Percentiles rank a stretch among this genome's conserved stretches.
Conservation (phyloP, 1,140 invertebrate genomes). For the Plodia interpunctella region DNA sequence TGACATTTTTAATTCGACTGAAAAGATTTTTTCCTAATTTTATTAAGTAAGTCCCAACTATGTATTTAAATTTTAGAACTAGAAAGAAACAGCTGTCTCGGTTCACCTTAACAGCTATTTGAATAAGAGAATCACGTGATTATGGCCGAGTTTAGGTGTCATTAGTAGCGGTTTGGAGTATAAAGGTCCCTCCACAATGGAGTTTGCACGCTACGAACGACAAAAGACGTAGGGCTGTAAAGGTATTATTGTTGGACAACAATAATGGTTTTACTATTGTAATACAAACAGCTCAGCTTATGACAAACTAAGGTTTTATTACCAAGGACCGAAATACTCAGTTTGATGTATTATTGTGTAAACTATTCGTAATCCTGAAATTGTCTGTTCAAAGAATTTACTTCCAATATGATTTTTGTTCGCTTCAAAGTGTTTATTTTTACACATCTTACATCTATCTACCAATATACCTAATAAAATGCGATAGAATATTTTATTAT, state of each 20-base stretch:
- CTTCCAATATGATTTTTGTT: too few species aligned
- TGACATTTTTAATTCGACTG: too few species aligned
- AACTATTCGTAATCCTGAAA: background rate
- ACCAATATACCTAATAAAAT: too few species aligned
- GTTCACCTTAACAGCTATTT: slow-evolving; percentile 30
- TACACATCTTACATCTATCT: too few species aligned
- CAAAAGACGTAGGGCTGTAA: slow-evolving; percentile 17
- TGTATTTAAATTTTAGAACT: background rate
- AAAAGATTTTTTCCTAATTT: too few species aligned
- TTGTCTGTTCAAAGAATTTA: too few species aligned
- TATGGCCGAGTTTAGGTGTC: slow-evolving; percentile 21
- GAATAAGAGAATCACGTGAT: slow-evolving; percentile 21
- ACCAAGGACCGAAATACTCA: background rate
- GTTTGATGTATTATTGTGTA: background rate
- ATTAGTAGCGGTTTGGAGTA: slow-evolving; percentile 19
- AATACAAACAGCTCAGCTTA: slow-evolving; percentile 5
- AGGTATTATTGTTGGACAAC: slow-evolving; percentile 13
- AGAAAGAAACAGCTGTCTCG: background rate
- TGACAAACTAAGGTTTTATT: slow-evolving; percentile 1
- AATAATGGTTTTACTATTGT: slow-evolving; percentile 17
- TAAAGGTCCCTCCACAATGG: slow-evolving; percentile 16
- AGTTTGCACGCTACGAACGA: slow-evolving; percentile 19
- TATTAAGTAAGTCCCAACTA: too few species aligned
- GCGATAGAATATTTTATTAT: too few species aligned
- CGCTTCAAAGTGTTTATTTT: too few species aligned